phyloP scores from a whole-genome alignment of 2,113 vertebrate species.

The Alaudala cheleensis region DNA sequence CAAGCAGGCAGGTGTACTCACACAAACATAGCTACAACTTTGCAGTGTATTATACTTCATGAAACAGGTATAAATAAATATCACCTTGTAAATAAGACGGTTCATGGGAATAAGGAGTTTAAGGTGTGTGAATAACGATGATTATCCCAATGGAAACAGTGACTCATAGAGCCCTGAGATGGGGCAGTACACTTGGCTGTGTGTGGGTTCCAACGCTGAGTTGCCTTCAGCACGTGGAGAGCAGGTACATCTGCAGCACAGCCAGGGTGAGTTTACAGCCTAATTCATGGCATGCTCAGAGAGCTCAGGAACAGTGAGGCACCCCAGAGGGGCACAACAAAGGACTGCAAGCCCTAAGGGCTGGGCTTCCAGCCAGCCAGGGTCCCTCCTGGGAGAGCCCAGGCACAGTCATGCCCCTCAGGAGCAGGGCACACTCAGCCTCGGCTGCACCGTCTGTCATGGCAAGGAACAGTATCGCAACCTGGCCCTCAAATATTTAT shows the following conservation, averaged over 20 bases:
- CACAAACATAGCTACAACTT: rapidly evolving
- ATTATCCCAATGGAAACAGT: background rate
- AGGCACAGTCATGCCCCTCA: rapidly evolving
- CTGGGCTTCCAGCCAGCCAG: rapidly evolving
- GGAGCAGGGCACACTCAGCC: rapidly evolving
- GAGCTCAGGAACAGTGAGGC: rapidly evolving
- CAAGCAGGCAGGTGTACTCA: background rate
- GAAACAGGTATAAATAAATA: background rate
- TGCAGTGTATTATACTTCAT: background rate
- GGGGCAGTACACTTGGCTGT: rapidly evolving
- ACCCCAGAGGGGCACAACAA: background rate
- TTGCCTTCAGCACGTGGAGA: rapidly evolving
- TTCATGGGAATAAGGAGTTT: background rate
- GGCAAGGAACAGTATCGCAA: rapidly evolving
- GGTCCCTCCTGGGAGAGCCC: rapidly evolving
- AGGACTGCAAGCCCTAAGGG: background rate
- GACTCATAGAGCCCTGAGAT: rapidly evolving
- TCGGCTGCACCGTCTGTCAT: rapidly evolving
- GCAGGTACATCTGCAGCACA: background rate
- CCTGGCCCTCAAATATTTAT: background rate
- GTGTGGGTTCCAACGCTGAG: rapidly evolving
- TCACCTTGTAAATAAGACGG: background rate
- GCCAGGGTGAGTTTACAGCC: background rate
- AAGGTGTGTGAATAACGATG: rapidly evolving
- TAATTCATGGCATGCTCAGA: rapidly evolving